phyloP scores from a whole-genome alignment of 2,113 vertebrate genomes.

The Pontoporia blainvillei region DNA sequence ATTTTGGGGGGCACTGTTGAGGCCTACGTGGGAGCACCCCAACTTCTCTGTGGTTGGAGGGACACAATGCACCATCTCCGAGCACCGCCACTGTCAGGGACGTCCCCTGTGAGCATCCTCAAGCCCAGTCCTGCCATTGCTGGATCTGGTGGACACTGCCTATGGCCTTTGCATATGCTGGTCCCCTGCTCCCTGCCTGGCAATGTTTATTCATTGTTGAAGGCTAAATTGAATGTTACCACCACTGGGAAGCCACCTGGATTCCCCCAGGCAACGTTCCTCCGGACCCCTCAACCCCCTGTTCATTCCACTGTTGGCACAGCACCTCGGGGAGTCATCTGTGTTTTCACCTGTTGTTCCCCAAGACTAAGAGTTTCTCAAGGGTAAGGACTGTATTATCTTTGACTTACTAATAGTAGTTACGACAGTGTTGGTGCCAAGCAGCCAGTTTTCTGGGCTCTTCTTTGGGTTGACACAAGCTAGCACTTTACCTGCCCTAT shows the following conservation, averaged over 20 bases:
- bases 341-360: not conserved
- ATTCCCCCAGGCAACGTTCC: not conserved
- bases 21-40: not conserved
- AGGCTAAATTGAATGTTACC: not conserved
- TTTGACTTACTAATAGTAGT: not conserved
- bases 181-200: not conserved
- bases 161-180: not conserved
- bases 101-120: not conserved
- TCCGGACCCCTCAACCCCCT: not conserved
- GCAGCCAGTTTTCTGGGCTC: not conserved
- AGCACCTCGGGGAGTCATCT: not conserved
- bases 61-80: accelerated
- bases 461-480: not conserved
- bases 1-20: not conserved
- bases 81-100: accelerated
- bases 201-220: not conserved
- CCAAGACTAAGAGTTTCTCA: not conserved
- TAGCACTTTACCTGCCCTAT: no score
- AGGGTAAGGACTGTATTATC: not conserved
- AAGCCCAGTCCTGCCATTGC: not conserved
- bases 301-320: not conserved
- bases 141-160: not conserved
- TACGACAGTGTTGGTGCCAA: not conserved
- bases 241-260: not conserved
- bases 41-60: not conserved